Evolutionary conservation across 2,797 vertebrate genomes (phyloP), one percentile per base, ranked within the genome.

Genomic region (Kryptolebias ocellatus): DNA sequence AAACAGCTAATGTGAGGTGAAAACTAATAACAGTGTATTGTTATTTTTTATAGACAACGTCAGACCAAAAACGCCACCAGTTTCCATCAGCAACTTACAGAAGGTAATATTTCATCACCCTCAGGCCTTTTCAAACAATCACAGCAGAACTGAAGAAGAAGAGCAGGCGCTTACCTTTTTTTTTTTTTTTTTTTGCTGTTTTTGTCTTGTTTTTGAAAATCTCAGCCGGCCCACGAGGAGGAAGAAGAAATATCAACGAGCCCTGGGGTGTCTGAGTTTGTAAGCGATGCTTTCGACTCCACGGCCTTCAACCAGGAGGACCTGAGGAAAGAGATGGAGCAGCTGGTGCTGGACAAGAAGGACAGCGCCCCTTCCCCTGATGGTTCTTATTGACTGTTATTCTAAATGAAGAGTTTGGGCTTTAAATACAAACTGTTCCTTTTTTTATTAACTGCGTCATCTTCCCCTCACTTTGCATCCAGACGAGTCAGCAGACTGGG

Each of bases 161-260:
- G 2, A 15, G 4, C 18, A 45, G 4, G 37, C n/a, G 8, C 1
- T 66, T 53, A 2, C 5, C 39, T 14, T 24, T 64, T 45, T 59
- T 20, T 24, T 14, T 24, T 64, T 45, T 59, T 20, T 24, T 24
- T 24, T 24, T 24, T 24, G 20, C 20, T 24, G 20, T 24, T 24
- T 20, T 17, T 27, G 0, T 52, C 4, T n/a, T 5, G 12, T 60
- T 12, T 12, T 1, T 16, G 2, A 52, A 18, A 16, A 56, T 55
- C 14, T 1, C 63, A 90, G 87, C 70, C 70, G 0, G 24, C 64
- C n/a, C 78, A 72, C 0, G 93, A 97, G 81, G 96, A 97, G 0
- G 96, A 98, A 47, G 96, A 98, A 64, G 96, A 98, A 80, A 96
- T 99, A 79, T 98, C 97, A 8, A 96, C 96, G 16, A 99, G 97